Conservation (phyloP, 2,888 invertebrate species). For the Xanthia togata region DNA sequence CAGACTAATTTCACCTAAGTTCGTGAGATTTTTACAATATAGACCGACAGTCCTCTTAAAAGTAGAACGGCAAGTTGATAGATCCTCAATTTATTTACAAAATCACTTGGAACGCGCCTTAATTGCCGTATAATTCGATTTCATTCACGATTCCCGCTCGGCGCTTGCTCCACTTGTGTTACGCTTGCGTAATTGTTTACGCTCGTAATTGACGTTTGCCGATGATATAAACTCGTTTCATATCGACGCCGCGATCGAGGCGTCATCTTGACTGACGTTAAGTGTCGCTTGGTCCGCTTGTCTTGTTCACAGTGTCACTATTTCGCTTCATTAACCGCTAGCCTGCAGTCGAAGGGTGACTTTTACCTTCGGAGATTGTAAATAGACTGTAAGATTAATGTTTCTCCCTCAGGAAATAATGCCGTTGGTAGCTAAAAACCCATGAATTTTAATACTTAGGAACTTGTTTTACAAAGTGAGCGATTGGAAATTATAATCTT, state of each 20-base stretch:
- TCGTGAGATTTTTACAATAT: background rate
- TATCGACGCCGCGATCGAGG: conserved; percentile 72
- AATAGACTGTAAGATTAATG: conserved; percentile 43
- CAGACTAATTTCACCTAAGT: no score
- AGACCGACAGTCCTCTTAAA: background rate
- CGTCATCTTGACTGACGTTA: conserved; percentile 75
- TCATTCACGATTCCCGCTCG: conserved; percentile 65
- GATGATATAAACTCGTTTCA: conserved; percentile 74
- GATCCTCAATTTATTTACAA: conserved; percentile 27
- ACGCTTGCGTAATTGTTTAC: conserved; percentile 78
- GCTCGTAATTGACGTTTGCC: conserved; percentile 77
- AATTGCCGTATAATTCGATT: conserved; percentile 67
- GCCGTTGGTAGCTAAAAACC: conserved; percentile 11
- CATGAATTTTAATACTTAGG: conserved; percentile 20
- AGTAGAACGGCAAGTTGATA: conserved; percentile 15
- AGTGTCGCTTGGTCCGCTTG: conserved; percentile 66
- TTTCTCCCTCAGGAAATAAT: conserved; percentile 32
- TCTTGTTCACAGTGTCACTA: conserved; percentile 70
- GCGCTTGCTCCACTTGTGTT: conserved; percentile 65
- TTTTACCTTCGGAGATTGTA: conserved; percentile 53
- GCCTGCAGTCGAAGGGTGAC: conserved; percentile 54
- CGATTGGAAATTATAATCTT: conserved; percentile 23
- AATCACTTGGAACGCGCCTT: conserved; percentile 37
- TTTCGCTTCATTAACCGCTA: conserved; percentile 70
- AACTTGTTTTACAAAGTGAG: background rate